These are phyloP conservation scores for Harlomillsia oculata DNA, from an alignment of 1,140 invertebrate species.

Conservation along the genomic window DNA sequence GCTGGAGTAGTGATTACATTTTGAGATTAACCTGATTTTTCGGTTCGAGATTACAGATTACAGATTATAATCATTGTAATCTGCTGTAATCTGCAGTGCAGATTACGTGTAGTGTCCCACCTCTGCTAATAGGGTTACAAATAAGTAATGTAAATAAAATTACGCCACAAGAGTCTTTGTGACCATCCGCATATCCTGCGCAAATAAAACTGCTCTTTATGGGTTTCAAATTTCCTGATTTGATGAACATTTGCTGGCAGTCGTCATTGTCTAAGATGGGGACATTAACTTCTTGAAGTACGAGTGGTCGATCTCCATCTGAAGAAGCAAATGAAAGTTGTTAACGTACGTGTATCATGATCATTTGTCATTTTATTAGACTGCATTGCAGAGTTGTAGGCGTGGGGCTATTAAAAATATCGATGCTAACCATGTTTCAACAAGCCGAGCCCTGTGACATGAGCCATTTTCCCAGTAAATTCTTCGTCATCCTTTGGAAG, in stretches of 20 bases:
- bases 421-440: constrained; percentile 32
- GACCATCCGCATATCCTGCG: constrained; percentile 82
- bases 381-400: too few relatives aligned
- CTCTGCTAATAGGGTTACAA: not conserved
- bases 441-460: constrained; percentile 30
- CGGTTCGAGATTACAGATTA: too few relatives aligned
- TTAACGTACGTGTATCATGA: too few relatives aligned
- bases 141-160: constrained; percentile 28
- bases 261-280: constrained; percentile 81
- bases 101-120: too few relatives aligned
- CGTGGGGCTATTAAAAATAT: too few relatives aligned
- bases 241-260: constrained; percentile 88
- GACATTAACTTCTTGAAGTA: constrained; percentile 85
- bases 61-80: too few relatives aligned
- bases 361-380: too few relatives aligned
- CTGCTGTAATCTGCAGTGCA: too few relatives aligned
- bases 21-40: too few relatives aligned
- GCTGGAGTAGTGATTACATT: too few relatives aligned
- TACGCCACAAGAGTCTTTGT: constrained; percentile 89
- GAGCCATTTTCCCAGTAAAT: constrained; percentile 52
- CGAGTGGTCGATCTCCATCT: constrained; percentile 77
- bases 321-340: constrained; percentile 6
- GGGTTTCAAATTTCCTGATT: constrained; percentile 73
- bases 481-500: constrained; percentile 71
- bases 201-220: constrained; percentile 82